Base-by-base conservation (phyloP, 2,888 invertebrate genomes). In the Pherbina coryleti region DNA sequence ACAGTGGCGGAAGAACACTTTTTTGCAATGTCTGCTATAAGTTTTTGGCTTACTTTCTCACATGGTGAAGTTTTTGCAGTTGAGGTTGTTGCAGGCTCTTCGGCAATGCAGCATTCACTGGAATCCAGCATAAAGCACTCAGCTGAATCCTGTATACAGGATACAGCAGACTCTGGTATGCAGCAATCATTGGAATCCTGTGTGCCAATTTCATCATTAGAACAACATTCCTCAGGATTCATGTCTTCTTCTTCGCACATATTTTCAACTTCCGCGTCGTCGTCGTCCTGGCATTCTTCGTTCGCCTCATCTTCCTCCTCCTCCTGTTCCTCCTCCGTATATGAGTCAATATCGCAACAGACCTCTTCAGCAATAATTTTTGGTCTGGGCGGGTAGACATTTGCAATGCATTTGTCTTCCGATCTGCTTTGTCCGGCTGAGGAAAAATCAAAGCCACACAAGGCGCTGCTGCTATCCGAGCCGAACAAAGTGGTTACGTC, bases 331-430 rank as follows among this genome's bases (percentile, higher is more conserved):
- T 60, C 22, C 9, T 25, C 64, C 11, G 1, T 17, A 14, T 17
- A n/a, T 2, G 51, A 17, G 22, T 53, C 22, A 9, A 17, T 14
- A 28, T 37, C 22, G 37, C 55, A 34, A n/a, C 22, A 14, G 1
- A 53, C 34, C 37, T 76, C 78, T n/a, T 44, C 78, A 53, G 53
- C 53, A n/a, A 22, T 9, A n/a, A 73, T 78, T 25, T 25, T 66
- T 25, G 80, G 78, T 9, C 75, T 71, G 55, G 78, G 71, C 71
- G 67, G 55, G 19, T 76, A 78, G n/a, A 71, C 74, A 57, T 78
- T 76, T 9, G 34, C 66, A 70, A 78, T 74, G 44, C 75, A 75
- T 19, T 31, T 37, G 11, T 77, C 73, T 25, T 28, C 44, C 3
- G 70, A 49, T 28, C 25, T n/a, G 4, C 25, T 67, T 5, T 28